Conservation (phyloP, 2,797 vertebrate genomes). For the Sebastes baramenuke region DNA sequence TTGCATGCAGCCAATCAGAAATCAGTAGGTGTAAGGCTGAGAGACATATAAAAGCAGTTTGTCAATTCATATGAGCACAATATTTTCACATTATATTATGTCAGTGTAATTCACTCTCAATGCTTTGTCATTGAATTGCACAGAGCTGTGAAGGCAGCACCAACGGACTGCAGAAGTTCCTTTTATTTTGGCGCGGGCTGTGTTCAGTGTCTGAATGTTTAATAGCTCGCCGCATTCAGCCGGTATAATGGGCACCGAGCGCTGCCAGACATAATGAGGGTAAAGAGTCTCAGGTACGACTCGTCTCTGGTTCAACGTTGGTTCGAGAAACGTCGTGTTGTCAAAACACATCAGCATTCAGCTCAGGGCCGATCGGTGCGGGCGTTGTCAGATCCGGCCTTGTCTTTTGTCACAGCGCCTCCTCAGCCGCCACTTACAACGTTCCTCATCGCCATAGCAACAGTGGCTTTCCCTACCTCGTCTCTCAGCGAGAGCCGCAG, state of each 20-base stretch:
- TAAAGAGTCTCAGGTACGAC: constrained; percentile 24
- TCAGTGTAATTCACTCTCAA: not conserved
- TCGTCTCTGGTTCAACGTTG: not conserved
- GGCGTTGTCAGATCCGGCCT: constrained; percentile 67
- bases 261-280: constrained; percentile 22
- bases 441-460: constrained; percentile 73
- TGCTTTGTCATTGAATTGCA: not conserved
- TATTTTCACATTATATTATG: not conserved
- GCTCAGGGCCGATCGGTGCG: constrained; percentile 27
- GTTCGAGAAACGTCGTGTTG: constrained; percentile 6
- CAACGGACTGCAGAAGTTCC: not conserved
- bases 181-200: not conserved
- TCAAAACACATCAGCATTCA: constrained; percentile 57
- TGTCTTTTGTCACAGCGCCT: constrained; percentile 63
- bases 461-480: constrained; percentile 55
- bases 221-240: not conserved
- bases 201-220: constrained; percentile 1
- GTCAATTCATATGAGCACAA: not conserved
- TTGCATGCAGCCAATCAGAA: not conserved
- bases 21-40: not conserved
- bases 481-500: constrained; percentile 30
- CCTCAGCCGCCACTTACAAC: constrained; percentile 53
- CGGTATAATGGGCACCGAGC: not conserved
- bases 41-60: not conserved
- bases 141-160: not conserved